Base-by-base conservation (phyloP, 1,140 invertebrate genomes). In the Artemia franciscana region DNA sequence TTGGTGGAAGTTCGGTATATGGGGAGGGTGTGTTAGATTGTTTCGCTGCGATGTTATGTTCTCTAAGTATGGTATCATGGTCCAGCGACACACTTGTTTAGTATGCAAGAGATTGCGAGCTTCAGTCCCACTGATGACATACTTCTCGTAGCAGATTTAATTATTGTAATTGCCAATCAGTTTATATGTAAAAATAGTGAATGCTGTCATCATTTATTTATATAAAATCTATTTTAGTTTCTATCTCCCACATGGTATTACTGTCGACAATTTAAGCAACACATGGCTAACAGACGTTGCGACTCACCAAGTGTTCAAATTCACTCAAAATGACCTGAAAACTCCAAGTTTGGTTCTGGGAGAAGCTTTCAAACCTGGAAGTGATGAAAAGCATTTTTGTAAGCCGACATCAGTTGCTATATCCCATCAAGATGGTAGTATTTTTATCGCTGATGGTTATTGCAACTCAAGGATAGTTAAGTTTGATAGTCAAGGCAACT, bases 381-480 rank as follows among this genome's bases (percentile, higher is more conserved):
- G 78, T 64, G 84, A 85, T 67, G 75, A 82, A 57, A 72, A 69
- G 3, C 85, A 86, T 69, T 95, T 95, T 74, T 97, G 93, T 73
- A 94, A 96, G 72, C 93, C 93, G 7, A 88, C 89, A 5, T 84
- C 86, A 5, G 88, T 94, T 2, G 90, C 91, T 25, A 86, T 90
- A 5, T 66, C 69, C 7, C 12, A 51, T 15, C 39, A 15, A 51
- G 83, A 81, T 68, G 91, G 88, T 0, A 83, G 89, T 62, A 91
- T 97, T 72, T 97, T 90, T 71, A 86, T 97, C 0, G 83, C 89
- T 9, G 93, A 97, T 75, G 88, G 88, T 9, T 97, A 97, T 70
- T 97, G 92, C 70, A 96, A 96, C 74, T 82, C 83, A 2, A 77
- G 92, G 65, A 81, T 97, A 25, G 76, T 96, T 24, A 92, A 93